Evolutionary conservation across 2,113 vertebrate species (phyloP), one percentile per base, ranked within the genome.

Genomic region (Cyphomyrus plagiostoma): DNA sequence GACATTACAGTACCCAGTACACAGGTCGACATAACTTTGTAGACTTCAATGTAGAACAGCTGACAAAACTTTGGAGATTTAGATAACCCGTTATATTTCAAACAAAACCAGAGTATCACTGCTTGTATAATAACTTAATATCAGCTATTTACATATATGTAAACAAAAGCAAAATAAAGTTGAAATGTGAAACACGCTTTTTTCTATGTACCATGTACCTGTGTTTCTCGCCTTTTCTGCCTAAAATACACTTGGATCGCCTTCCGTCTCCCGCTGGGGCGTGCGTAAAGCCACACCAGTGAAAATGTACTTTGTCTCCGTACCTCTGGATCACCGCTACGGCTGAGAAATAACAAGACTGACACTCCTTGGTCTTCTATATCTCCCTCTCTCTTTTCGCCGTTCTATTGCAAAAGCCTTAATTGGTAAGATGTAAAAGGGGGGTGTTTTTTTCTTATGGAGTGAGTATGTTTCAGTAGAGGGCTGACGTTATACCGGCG

Each of bases 401-500:
- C 56, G 88, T 42, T 85, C 89, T 89, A 90, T 92, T 89, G 90
- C 90, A 74, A 93, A 92, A 93, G 89, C 93, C 93, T 94, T 93
- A 93, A 94, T 94, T 93, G 93, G 93, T 93, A 93, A 93, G 92
- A 92, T 91, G 93, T 92, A 90, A 92, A 91, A 90, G 91, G 89
- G 56, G 74, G 58, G 49, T 42, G 88, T 82, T 23, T 87, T 52
- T 77, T 39, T 80, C 53, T 39, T 62, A 87, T n/a, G 85, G 39
- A 30, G 62, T 46, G 11, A 88, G 77, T 84, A 84, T 82, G 89
- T 46, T 89, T 83, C 52, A 89, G 80, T 23, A 62, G 26, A 89
- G 45, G 52, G 91, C 90, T 94, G 94, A 96, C 94, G 95, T 94
- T 94, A 96, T 94, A 93, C 90, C 89, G 92, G 91, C 91, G 94